Evolutionary conservation across 2,797 vertebrate species (phyloP).

Genomic region (Thalassophryne amazonica): DNA sequence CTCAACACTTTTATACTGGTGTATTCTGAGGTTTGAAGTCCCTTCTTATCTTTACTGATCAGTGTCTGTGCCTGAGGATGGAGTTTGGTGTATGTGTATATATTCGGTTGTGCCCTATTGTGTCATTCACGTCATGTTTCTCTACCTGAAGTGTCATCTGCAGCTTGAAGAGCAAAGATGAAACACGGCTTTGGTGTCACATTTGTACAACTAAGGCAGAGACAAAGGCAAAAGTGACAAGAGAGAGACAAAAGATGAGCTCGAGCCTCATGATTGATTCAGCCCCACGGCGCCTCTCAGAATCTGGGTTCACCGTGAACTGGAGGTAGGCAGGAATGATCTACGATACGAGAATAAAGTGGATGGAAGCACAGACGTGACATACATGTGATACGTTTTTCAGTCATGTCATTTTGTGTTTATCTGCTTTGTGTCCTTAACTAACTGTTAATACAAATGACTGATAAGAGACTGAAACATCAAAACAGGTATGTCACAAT

Average conservation of each 20-base stretch:
- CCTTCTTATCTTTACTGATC: not conserved
- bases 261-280: constrained; percentile 5
- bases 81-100: not conserved
- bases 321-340: not conserved
- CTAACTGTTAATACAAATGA: too few species aligned
- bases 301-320: not conserved
- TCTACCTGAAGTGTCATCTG: constrained; percentile 55
- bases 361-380: not conserved
- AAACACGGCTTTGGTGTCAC: constrained; percentile 48
- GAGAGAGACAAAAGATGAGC: constrained; percentile 13
- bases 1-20: too few species aligned
- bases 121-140: constrained; percentile 36
- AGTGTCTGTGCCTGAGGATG: not conserved
- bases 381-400: not conserved
- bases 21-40: not conserved
- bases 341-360: not conserved
- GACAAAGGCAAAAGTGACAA: constrained; percentile 23
- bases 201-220: constrained; percentile 16
- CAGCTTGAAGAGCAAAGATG: constrained; percentile 43
- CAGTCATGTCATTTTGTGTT: too few species aligned
- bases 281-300: not conserved
- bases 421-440: too few species aligned
- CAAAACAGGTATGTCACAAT: too few species aligned
- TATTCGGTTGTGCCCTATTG: constrained; percentile 8
- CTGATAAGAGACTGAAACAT: too few species aligned